Conservation (phyloP, 2,888 invertebrate genomes). For the Ennomos quercinarius region DNA sequence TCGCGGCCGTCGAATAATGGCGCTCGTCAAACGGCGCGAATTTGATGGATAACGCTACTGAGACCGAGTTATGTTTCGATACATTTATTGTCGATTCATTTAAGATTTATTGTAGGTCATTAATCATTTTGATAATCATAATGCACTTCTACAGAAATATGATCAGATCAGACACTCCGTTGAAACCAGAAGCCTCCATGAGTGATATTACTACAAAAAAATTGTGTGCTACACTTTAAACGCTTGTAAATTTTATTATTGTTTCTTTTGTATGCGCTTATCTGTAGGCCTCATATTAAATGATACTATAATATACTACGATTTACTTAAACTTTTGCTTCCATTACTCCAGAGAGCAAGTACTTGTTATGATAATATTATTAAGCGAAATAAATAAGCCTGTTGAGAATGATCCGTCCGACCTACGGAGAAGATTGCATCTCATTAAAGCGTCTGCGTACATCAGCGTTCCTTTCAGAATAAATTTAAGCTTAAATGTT, state of each 20-base stretch:
- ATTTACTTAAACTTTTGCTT: too few relatives aligned
- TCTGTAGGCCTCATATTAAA: too few relatives aligned
- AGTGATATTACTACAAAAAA: too few relatives aligned
- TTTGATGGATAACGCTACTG: slow-evolving; percentile 71
- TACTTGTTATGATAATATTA: slow-evolving; percentile 5
- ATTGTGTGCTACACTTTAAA: too few relatives aligned
- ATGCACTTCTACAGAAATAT: too few relatives aligned
- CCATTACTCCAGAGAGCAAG: background rate
- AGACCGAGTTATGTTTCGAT: slow-evolving; percentile 41
- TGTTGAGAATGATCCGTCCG: slow-evolving; percentile 21
- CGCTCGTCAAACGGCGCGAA: slow-evolving; percentile 72
- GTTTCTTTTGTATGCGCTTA: too few relatives aligned
- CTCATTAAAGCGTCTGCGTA: slow-evolving; percentile 25
- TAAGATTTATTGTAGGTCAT: too few relatives aligned
- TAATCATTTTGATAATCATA: too few relatives aligned
- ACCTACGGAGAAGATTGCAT: slow-evolving; percentile 5
- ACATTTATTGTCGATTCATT: slow-evolving; percentile 34
- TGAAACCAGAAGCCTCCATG: too few relatives aligned
- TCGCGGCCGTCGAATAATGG: slow-evolving; percentile 79
- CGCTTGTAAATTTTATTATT: too few relatives aligned
- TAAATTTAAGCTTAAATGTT: slow-evolving; percentile 2
- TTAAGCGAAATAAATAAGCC: slow-evolving; percentile 16
- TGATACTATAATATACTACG: too few relatives aligned
- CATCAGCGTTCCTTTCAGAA: slow-evolving; percentile 2
- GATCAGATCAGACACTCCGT: too few relatives aligned